phyloP scores from a whole-genome alignment of 2,888 invertebrate species.

The Himalopsyche kuldschensis region DNA sequence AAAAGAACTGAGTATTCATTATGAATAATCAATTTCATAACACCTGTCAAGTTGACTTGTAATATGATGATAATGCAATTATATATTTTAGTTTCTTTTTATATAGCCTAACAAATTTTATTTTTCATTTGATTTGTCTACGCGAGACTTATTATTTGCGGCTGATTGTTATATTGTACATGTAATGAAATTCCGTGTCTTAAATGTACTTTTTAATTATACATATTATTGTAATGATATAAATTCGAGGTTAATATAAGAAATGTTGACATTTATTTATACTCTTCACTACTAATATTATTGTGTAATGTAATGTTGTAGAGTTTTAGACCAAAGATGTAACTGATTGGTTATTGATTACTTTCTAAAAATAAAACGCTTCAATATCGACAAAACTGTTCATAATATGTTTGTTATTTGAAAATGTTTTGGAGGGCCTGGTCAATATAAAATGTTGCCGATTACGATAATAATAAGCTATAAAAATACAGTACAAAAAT shows the following conservation, averaged over 20 bases:
- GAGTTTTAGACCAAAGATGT: background rate
- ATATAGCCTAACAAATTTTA: background rate
- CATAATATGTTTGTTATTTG: background rate
- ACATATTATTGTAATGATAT: background rate
- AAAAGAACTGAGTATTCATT: no score
- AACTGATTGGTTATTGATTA: background rate
- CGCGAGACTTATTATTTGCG: background rate
- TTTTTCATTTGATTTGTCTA: background rate
- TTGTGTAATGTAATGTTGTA: background rate
- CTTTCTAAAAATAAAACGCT: background rate
- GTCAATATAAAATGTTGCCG: background rate
- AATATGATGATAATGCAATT: no score
- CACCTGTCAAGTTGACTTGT: no score
- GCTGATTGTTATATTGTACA: background rate
- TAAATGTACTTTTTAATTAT: background rate
- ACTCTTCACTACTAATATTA: background rate
- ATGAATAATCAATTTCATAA: no score
- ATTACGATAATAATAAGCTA: background rate
- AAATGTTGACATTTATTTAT: background rate
- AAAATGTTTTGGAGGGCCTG: background rate
- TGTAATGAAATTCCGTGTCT: background rate
- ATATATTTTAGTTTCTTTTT: background rate
- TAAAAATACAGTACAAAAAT: no score
- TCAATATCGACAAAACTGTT: background rate
- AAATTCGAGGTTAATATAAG: background rate